Evolutionary conservation across 2,113 vertebrate genomes (phyloP), one percentile per base, ranked within the genome.

Genomic region (Globicephala melas): DNA sequence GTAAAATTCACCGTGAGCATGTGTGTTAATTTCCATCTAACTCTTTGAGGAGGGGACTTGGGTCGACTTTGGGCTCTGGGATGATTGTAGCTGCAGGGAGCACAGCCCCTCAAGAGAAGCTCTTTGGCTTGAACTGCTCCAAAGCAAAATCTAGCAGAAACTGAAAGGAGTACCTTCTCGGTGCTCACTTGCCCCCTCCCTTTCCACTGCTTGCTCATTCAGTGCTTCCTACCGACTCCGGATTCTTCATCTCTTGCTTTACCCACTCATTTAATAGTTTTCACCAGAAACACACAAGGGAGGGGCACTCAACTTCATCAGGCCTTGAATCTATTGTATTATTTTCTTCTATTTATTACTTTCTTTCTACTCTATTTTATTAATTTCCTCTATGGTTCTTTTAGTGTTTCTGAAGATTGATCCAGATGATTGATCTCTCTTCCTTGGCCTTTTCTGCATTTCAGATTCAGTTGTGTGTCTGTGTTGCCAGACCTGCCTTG

Each of bases 211-310:
- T 71, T 70, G 44, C 23, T 83, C n/a, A n/a, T n/a, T 70, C 76
- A 53, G 0, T 15, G 71, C 81, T 41, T 76, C 36, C 67, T 36
- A 44, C 44, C 25, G 28, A 80, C 8, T 36, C 47, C 8, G 21
- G 50, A 1, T 23, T 26, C 20, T 68, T 23, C 62, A 70, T 58
- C 38, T 63, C 62, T 94, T 70, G 60, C 44, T 83, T 82, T 70
- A 60, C 8, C 36, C n/a, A 65, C 62, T 65, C 58, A 60, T 70
- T 91, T 58, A 89, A 76, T 73, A 81, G 21, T 79, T 94, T 92
- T 83, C 20, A 50, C 36, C 44, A 65, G n/a, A 95, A 80, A 67
- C 11, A 44, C 18, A 33, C 38, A 62, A 41, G 10, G 44, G 47
- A 93, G 18, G 85, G n/a, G 41, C 31, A 44, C 50, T 63, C 71